phyloP scores from a whole-genome alignment of 1,140 invertebrate species.

The Drosophila lini region DNA sequence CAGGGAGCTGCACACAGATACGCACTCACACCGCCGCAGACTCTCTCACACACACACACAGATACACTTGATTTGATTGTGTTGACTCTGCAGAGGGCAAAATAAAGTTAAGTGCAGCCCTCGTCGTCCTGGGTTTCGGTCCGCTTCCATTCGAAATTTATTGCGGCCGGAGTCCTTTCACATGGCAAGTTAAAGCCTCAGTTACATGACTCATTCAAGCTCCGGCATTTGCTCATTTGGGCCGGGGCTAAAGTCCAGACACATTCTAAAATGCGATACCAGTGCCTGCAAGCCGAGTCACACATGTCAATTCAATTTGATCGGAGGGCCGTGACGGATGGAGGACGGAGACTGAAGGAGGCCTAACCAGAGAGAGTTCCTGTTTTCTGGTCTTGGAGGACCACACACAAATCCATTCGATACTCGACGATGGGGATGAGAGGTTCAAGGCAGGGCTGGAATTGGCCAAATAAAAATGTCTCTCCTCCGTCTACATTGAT shows the following conservation, averaged over 20 bases:
- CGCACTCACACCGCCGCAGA: slow-evolving; percentile 15
- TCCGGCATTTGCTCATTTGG: slow-evolving; percentile 48
- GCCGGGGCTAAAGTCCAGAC: not conserved
- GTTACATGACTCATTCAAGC: slow-evolving; percentile 72
- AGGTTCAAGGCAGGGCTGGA: not conserved
- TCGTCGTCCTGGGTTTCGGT: slow-evolving; percentile 36
- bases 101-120: slow-evolving; percentile 66
- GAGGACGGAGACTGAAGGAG: slow-evolving; percentile 18
- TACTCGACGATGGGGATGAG: not conserved
- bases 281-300: slow-evolving; percentile 53
- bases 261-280: slow-evolving; percentile 22
- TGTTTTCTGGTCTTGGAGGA: slow-evolving; percentile 32
- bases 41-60: slow-evolving; percentile 4
- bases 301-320: slow-evolving; percentile 77
- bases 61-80: slow-evolving; percentile 49
- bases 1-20: slow-evolving; percentile 33
- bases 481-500: slow-evolving; percentile 55
- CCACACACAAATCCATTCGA: slow-evolving; percentile 9
- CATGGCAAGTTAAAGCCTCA: slow-evolving; percentile 75
- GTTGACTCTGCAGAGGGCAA: slow-evolving; percentile 60
- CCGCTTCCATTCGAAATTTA: slow-evolving; percentile 75
- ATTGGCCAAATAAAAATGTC: slow-evolving; percentile 63
- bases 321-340: slow-evolving; percentile 48
- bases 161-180: slow-evolving; percentile 78
- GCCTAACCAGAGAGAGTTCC: slow-evolving; percentile 26